Evolutionary conservation across 1,140 invertebrate species (phyloP), one percentile per base, ranked within the genome.

Genomic region (Drosophila jambulina): DNA sequence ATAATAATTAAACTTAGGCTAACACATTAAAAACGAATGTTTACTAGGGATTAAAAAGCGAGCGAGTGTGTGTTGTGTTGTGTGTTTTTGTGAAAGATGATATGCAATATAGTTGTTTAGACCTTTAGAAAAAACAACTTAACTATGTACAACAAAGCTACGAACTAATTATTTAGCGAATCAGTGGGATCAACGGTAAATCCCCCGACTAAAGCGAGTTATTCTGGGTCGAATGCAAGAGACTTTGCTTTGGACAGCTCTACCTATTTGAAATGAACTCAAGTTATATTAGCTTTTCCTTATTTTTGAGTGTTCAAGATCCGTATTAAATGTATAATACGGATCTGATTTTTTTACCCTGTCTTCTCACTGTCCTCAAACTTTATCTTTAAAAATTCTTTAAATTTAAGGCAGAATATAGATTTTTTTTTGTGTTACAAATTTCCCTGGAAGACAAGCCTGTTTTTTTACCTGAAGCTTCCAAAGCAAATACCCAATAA

Each of bases 61-160:
- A 45, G 40, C 7, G 42, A 29, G 68, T 57, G 57, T 32, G 59
- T n/a, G 42, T 43, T 19, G 9, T 43, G 42, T 36, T 23, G 42
- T 34, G 29, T 12, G 19, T 53, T 53, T 53, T 62, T 46, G 36
- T 56, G 59, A 45, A 43, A 21, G 40, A 76, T 76, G 59, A 86
- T 86, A 80, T 86, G 80, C 80, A 76, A 67, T 63, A 23, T 46
- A 46, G 45, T 63, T 63, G 53, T 38, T 62, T 40, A 43, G 46
- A 58, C 36, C 56, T 38, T 51, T 25, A 58, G 45, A 64, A 32
- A 58, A 79, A 54, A 78, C 45, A 80, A 88, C 77, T 78, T 78
- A 87, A 80, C 62, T 84, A 88, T 88, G 38, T 88, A 88, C 85
- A 87, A 64, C 49, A 53, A 78, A 53, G 49, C 62, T 88, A 70